Base-by-base conservation (phyloP, 2,888 invertebrate genomes). In the Venustoraphidia nigricollis region DNA sequence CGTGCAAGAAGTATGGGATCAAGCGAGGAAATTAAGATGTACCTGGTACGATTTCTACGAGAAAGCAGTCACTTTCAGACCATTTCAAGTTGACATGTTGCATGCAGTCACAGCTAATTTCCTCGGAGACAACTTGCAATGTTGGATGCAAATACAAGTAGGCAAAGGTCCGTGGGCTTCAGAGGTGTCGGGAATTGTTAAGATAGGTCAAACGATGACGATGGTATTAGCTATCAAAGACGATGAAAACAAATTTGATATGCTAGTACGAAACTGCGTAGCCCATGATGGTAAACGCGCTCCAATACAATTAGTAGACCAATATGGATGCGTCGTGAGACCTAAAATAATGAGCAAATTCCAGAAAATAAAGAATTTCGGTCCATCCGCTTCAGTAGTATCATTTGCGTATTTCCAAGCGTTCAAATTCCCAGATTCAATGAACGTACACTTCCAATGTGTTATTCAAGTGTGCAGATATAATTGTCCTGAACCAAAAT, bases 151-250 rank as follows among this genome's bases (percentile, higher is more conserved):
- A 68, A 93, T 93, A 58, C 93, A 93, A 69, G 92, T 92, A 42
- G 93, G 93, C 48, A 93, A 93, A 65, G 93, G 93, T 55, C 93
- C 93, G 1, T 93, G 93, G 93, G 93, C 93, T n/a, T 90, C 90
- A 10, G 93, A 93, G 69, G 93, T 93, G 36, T 91, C 91, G 1
- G 93, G 93, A 47, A 91, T 93, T 60, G 93, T 93, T 9, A 93
- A 93, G 70, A 93, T 93, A 55, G 93, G 93, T 27, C 93, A 93
- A 65, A 93, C 93, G 0, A 93, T 93, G 93, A 93, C 93, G 10
- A 93, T 93, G 93, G 93, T 93, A 10, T 71, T 93, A 51, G 93
- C 93, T 17, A 93, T 93, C 60, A 93, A 93, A 67, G 93, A 93
- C 58, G 92, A 93, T 58, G 93, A 93, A 67, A 92, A 91, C 61